phyloP scores from a whole-genome alignment of 2,888 invertebrate species.

The Lepidocyrtoides sp. region DNA sequence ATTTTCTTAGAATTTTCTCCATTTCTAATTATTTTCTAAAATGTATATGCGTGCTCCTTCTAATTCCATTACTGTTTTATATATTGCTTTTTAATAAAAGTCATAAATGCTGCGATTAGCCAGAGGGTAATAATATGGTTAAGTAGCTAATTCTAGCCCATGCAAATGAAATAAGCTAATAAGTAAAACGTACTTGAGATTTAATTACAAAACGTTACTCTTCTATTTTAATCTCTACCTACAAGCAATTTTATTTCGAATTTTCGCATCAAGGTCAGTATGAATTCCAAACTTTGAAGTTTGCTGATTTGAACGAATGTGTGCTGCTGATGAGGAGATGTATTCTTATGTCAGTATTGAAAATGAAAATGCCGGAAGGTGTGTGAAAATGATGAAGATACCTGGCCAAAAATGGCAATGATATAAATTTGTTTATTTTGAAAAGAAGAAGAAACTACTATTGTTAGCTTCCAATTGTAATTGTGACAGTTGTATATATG shows the following conservation, averaged over 20 bases:
- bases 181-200: constrained; percentile 51
- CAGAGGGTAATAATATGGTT: constrained; percentile 16
- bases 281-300: constrained; percentile 24
- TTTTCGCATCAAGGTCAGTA: constrained; percentile 30
- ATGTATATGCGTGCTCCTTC: neutral
- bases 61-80: neutral
- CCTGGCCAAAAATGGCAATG: constrained; percentile 67
- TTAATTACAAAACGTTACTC: constrained; percentile 26
- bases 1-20: neutral
- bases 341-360: constrained; percentile 3
- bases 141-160: constrained; percentile 25
- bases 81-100: neutral
- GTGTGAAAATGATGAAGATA: constrained; percentile 49
- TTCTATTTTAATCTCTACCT: neutral
- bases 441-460: constrained; percentile 39
- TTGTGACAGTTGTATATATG: constrained; percentile 39
- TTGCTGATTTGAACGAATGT: constrained; percentile 2
- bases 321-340: neutral
- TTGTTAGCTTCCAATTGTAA: constrained; percentile 34
- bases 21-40: neutral
- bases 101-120: constrained; percentile 40
- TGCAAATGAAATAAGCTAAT: constrained; percentile 41
- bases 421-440: constrained; percentile 43
- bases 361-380: constrained; percentile 57
- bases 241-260: neutral